Evolutionary conservation across 2,888 invertebrate genomes (phyloP).

Genomic region (Drosophila austrosaltans): DNA sequence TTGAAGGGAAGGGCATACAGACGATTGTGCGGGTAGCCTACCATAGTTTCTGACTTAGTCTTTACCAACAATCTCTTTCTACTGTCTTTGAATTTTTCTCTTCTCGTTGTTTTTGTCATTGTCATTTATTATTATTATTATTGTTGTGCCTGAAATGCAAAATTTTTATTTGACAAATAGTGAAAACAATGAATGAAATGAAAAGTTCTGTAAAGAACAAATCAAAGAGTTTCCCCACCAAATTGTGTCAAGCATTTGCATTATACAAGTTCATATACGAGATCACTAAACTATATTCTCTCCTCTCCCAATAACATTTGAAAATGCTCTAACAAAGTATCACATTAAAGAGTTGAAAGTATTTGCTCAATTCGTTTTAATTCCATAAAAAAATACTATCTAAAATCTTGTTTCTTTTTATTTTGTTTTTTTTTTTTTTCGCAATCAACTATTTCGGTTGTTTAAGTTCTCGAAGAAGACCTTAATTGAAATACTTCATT

Average conservation of each 20-base stretch:
- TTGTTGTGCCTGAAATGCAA: background rate
- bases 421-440: background rate
- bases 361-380: too few species aligned
- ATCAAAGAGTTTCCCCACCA: background rate
- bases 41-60: background rate
- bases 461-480: conserved; percentile 27
- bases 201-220: background rate
- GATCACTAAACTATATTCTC: too few species aligned
- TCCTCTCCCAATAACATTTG: too few species aligned
- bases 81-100: background rate
- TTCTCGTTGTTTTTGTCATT: background rate
- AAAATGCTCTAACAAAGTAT: too few species aligned
- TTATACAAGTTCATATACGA: too few species aligned
- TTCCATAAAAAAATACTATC: too few species aligned
- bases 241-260: too few species aligned
- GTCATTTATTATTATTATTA: conserved; percentile 11
- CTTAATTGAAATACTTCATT: conserved; percentile 28
- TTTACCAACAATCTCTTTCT: background rate
- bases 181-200: background rate
- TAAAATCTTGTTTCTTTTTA: background rate
- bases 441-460: conserved; percentile 23
- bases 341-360: too few species aligned
- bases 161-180: conserved; percentile 1
- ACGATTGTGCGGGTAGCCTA: background rate
- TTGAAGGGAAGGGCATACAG: background rate